Evolutionary conservation across 1,140 invertebrate genomes (phyloP), one percentile per base, ranked within the genome.

Genomic region (Heliconius congener): DNA sequence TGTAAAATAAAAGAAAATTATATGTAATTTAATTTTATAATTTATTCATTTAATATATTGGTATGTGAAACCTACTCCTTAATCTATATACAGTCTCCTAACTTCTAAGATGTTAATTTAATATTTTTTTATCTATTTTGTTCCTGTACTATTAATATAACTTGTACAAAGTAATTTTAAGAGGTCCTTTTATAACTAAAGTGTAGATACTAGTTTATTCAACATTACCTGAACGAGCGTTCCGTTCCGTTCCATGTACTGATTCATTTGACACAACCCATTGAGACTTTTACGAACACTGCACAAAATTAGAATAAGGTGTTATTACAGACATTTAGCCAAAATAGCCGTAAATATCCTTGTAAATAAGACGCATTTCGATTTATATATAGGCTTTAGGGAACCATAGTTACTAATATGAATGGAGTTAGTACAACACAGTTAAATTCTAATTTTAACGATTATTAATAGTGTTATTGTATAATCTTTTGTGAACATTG

Each of bases 271-370:
- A 55, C 46, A 75, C 73, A 71, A 27, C 66, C 57, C 73, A 42
- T 19, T 75, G 18, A 74, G 42, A 77, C 55, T 72, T 78, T 76
- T 57, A 81, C 72, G 50, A 84, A 85, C 82, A 93, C 84, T 90
- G 91, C 91, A 94, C 91, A 94, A 93, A 87, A 88, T 88, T 90
- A 93, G 86, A 82, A 27, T 93, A 94, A 93, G 91, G 84, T 84
- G 83, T 93, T 90, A 91, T 86, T 93, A 93, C 90, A 85, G 86
- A 94, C 89, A 87, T 92, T 92, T 94, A 94, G 93, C 93, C 91
- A 94, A 94, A 94, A 93, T 94, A 94, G 91, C 86, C 81, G 88
- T 90, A 87, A 92, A 90, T 81, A 81, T 83, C 87, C 91, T 91
- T 94, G 93, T 93, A 94, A 88, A 94, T 93, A 94, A 80, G 74